phyloP scores from a whole-genome alignment of 2,113 vertebrate genomes.

The Haemorhous mexicanus region DNA sequence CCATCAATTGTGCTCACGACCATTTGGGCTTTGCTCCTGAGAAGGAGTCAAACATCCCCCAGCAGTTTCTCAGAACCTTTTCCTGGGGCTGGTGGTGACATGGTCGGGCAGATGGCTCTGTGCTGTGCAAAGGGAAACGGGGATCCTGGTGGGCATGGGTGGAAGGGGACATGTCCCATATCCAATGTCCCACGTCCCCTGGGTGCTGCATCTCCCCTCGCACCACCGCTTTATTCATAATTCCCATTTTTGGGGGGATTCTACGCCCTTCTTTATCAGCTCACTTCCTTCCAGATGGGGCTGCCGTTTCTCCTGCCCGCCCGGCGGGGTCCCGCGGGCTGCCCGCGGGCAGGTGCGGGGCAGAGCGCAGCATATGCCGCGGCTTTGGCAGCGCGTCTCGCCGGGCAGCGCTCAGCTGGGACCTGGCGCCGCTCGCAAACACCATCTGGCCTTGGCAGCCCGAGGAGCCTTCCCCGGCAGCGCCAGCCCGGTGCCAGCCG shows the following conservation, averaged over 20 bases:
- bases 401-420: slow-evolving; percentile 81
- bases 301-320: slow-evolving; percentile 69
- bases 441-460: slow-evolving; percentile 86
- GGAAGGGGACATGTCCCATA: accelerated
- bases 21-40: background rate
- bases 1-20: background rate
- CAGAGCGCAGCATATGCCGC: slow-evolving; percentile 82
- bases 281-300: slow-evolving; percentile 70
- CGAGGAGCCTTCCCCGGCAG: background rate
- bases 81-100: background rate
- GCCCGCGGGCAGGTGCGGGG: slow-evolving; percentile 81
- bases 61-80: background rate
- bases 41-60: background rate
- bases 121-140: accelerated
- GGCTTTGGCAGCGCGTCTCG: slow-evolving; percentile 76
- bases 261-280: slow-evolving; percentile 28
- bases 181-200: background rate
- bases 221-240: background rate
- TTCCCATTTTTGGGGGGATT: background rate
- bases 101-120: background rate
- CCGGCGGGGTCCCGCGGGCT: slow-evolving; percentile 57
- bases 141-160: background rate
- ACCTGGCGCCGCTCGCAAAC: slow-evolving; percentile 78
- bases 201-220: accelerated
- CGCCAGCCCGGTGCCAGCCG: slow-evolving; percentile 18